Conservation (phyloP, 2,113 vertebrate genomes). For the Sinosuthora webbiana region DNA sequence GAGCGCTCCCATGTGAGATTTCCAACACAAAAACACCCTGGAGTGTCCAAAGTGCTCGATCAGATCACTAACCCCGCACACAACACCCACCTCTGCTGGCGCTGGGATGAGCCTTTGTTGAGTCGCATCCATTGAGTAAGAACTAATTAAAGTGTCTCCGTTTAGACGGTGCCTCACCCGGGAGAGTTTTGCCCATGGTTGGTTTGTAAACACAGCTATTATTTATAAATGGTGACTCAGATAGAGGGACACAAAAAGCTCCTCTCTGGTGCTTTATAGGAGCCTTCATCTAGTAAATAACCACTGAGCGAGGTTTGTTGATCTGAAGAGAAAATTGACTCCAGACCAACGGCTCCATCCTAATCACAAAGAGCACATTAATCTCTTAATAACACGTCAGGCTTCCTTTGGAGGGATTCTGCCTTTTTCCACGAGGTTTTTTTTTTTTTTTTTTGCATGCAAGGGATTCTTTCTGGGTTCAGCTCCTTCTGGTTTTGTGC, state of each 20-base stretch:
- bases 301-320: not conserved
- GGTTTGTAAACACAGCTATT: slow-evolving; percentile 2
- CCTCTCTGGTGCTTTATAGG: not conserved
- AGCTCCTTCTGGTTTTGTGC: not conserved
- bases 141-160: not conserved
- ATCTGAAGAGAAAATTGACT: not conserved
- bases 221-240: slow-evolving; percentile 13
- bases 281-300: not conserved
- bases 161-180: not conserved
- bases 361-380: not conserved
- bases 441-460: not conserved
- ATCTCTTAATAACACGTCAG: not conserved
- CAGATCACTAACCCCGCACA: not conserved
- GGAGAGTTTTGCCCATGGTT: not conserved
- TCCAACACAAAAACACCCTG: not conserved
- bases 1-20: not conserved
- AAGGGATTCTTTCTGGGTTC: not conserved
- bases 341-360: not conserved
- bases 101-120: not conserved
- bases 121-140: not conserved
- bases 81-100: not conserved
- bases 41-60: not conserved
- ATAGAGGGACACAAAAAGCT: not conserved
- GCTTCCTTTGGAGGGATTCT: not conserved
- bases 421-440: not conserved